Conservation (phyloP, 2,113 vertebrate species). For the Pluvialis apricaria region DNA sequence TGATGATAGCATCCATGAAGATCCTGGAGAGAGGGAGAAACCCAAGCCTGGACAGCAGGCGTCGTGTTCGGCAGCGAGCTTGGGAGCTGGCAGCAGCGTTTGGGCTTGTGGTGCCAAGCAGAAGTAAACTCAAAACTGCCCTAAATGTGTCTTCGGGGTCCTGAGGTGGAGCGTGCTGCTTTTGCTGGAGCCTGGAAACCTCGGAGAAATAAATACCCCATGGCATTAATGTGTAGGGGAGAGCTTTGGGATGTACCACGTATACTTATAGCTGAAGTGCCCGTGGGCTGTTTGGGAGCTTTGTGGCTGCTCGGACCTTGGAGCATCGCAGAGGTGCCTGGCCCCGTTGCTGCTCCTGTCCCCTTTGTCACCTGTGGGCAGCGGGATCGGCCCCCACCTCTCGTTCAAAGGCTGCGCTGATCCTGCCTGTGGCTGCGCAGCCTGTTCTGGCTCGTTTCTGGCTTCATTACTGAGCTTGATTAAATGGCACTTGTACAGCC, state of each 20-base stretch:
- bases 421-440: background rate
- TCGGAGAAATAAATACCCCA: background rate
- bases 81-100: background rate
- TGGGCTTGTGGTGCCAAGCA: background rate
- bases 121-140: background rate
- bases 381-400: background rate
- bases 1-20: background rate
- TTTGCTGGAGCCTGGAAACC: background rate
- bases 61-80: background rate
- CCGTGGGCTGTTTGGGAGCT: background rate
- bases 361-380: background rate
- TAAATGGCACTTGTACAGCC: constrained; percentile 45
- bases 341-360: background rate
- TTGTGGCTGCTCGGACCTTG: background rate
- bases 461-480: constrained; percentile 48
- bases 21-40: background rate
- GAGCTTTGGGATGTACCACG: background rate
- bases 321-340: fast-evolving
- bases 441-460: background rate
- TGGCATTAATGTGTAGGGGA: too few species aligned
- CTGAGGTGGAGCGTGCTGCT: background rate
- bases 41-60: background rate
- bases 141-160: background rate
- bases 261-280: background rate
- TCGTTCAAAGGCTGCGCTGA: background rate